These are phyloP conservation scores for Paramuricea clavata DNA, from an alignment of 92 coral and sea anemone genomes.

Conservation along the genomic window DNA sequence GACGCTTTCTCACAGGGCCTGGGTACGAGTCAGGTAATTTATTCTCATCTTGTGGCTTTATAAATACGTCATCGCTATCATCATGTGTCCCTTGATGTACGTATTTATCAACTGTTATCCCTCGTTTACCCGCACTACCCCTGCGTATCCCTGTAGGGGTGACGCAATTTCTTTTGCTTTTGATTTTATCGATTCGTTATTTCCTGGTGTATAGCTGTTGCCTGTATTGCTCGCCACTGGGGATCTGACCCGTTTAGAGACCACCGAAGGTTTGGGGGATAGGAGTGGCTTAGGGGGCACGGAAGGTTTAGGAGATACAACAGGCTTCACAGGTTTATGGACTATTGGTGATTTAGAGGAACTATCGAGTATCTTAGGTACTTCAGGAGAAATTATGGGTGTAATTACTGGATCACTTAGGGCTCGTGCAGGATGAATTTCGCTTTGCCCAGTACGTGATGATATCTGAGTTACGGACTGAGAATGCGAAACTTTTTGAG, in stretches of 20 bases:
- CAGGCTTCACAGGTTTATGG: slow-evolving; percentile 12
- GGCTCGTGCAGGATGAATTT: background rate
- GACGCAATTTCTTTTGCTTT: background rate
- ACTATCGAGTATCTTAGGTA: background rate
- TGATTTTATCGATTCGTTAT: background rate
- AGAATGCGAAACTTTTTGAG: background rate
- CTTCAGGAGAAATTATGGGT: background rate
- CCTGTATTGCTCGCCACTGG: background rate
- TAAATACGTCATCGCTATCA: slow-evolving; percentile 7
- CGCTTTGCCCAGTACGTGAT: background rate
- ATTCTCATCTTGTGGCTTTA: background rate
- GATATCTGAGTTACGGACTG: background rate
- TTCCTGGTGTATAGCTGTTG: background rate
- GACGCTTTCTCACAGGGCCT: slow-evolving; percentile 31
- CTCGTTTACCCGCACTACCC: background rate
- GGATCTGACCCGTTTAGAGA: background rate
- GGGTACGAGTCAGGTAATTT: background rate
- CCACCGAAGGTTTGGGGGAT: slow-evolving; percentile 16
- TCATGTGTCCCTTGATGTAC: background rate
- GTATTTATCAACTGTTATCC: background rate
- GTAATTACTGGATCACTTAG: background rate
- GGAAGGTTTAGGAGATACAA: slow-evolving; percentile 21
- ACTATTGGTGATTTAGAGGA: background rate
- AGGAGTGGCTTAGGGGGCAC: slow-evolving; percentile 21
- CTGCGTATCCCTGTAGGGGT: background rate